Percentiles rank a stretch among this genome's conserved stretches.
phyloP scores from a whole-genome alignment of 2,888 invertebrate species.

The Beris chalybata region DNA sequence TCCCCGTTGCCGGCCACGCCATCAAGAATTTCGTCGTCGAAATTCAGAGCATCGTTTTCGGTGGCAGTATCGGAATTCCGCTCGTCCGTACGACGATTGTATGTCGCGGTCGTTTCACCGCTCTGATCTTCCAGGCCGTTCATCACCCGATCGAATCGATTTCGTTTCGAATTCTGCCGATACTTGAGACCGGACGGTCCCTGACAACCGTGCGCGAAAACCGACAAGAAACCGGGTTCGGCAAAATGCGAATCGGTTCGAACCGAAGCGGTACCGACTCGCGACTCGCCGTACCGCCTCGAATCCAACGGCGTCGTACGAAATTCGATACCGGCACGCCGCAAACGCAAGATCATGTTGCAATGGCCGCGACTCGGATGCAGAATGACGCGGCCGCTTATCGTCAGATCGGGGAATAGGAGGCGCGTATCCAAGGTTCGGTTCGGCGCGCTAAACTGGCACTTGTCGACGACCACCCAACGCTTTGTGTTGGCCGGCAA shows the following conservation, averaged over 20 bases:
- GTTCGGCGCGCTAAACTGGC: constrained; percentile 73
- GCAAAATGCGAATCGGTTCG: constrained; percentile 82
- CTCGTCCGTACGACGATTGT: neutral
- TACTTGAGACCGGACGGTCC: constrained; percentile 51
- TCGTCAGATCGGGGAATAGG: constrained; percentile 76
- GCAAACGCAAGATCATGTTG: constrained; percentile 75
- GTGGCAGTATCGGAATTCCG: no score
- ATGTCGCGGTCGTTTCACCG: neutral
- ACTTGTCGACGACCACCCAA: constrained; percentile 76
- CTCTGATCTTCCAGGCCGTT: neutral
- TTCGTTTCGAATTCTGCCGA: constrained; percentile 52
- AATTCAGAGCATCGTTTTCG: constrained; percentile 45
- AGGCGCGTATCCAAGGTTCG: constrained; percentile 75
- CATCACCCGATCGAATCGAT: constrained; percentile 43
- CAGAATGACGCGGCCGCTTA: constrained; percentile 74
- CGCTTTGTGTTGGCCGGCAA: constrained; percentile 62
- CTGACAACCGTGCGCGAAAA: constrained; percentile 82
- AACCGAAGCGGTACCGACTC: constrained; percentile 48
- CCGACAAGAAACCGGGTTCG: constrained; percentile 82
- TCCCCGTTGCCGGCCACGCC: constrained; percentile 43
- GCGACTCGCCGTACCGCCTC: neutral
- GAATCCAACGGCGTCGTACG: constrained; percentile 64
- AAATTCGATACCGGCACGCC: constrained; percentile 79
- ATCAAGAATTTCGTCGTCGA: constrained; percentile 49
- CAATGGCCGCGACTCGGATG: constrained; percentile 62